Evolutionary conservation across 2,888 invertebrate genomes (phyloP).

Genomic region (Caenorhabditis japonica): DNA sequence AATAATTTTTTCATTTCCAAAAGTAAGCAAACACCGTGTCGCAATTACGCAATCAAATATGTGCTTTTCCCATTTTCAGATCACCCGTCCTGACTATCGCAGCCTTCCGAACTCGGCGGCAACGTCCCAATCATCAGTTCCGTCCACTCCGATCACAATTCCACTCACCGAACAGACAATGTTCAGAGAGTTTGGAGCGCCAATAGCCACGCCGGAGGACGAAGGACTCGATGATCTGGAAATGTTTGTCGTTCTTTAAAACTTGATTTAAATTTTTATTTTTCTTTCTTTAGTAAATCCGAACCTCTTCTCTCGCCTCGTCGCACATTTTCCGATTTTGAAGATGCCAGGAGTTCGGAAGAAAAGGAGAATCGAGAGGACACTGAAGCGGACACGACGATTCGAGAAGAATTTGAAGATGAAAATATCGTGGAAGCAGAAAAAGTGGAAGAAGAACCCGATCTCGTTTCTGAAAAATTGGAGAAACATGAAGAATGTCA

Average conservation of each 20-base stretch:
- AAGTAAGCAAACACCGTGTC: no score
- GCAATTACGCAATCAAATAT: no score
- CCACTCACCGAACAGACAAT: conserved; percentile 14
- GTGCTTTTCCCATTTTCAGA: conserved; percentile 39
- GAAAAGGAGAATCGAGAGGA: conserved; percentile 41
- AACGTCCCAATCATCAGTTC: conserved; percentile 36
- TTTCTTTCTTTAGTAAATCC: conserved; percentile 25
- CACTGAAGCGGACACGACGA: conserved; percentile 35
- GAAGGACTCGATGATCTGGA: conserved; percentile 37
- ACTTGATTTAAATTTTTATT: background rate
- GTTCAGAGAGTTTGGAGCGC: conserved; percentile 43
- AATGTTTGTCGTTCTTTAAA: conserved; percentile 17
- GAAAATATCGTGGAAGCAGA: conserved; percentile 5
- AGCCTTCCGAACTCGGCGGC: conserved; percentile 35
- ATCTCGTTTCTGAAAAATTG: background rate
- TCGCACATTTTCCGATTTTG: conserved; percentile 16
- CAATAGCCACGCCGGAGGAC: conserved; percentile 51
- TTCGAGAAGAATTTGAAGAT: conserved; percentile 36
- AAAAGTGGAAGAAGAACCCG: background rate
- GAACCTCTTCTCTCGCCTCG: conserved; percentile 32
- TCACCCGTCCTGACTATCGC: conserved; percentile 56
- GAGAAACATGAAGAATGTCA: background rate
- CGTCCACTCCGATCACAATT: conserved; percentile 33
- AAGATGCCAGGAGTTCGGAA: conserved; percentile 11
- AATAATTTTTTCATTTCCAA: no score